Percentiles rank a stretch among this genome's conserved stretches.
phyloP scores from a whole-genome alignment of 2,797 vertebrate genomes.

The Vultur gryphus region DNA sequence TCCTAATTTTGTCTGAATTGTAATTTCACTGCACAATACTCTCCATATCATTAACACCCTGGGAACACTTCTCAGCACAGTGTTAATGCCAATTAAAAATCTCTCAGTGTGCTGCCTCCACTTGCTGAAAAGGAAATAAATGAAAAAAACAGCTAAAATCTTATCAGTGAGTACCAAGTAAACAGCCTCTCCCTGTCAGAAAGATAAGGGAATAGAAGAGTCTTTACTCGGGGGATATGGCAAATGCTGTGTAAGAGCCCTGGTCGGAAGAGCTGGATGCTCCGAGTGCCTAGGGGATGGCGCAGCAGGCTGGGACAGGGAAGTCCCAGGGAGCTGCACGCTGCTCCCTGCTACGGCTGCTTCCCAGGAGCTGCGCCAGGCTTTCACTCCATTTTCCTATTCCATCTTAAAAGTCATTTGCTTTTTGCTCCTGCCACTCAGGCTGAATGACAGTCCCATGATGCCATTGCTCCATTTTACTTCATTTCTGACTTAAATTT shows the following conservation, averaged over 20 bases:
- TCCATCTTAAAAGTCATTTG: neutral
- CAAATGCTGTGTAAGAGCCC: neutral
- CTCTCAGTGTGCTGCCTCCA: conserved; percentile 11
- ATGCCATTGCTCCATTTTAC: neutral
- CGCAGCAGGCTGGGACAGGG: neutral
- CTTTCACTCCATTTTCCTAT: neutral
- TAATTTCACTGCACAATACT: conserved; percentile 19
- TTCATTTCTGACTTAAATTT: neutral
- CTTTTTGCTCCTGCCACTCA: neutral
- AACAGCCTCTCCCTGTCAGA: neutral
- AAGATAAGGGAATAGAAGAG: neutral
- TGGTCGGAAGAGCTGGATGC: neutral
- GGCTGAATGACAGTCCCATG: neutral
- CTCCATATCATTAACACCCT: conserved; percentile 55
- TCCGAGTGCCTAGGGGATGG: neutral
- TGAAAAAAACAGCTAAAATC: neutral
- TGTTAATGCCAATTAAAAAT: conserved; percentile 65
- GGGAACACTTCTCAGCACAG: conserved; percentile 37
- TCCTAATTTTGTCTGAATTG: conserved; percentile 11
- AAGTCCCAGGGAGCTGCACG: neutral
- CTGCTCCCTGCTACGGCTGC: neutral
- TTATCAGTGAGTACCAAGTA: neutral
- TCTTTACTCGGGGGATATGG: neutral
- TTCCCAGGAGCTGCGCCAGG: neutral
- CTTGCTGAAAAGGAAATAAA: conserved; percentile 39